Conservation (phyloP, 1,140 invertebrate genomes). For the Drosophila willistoni region DNA sequence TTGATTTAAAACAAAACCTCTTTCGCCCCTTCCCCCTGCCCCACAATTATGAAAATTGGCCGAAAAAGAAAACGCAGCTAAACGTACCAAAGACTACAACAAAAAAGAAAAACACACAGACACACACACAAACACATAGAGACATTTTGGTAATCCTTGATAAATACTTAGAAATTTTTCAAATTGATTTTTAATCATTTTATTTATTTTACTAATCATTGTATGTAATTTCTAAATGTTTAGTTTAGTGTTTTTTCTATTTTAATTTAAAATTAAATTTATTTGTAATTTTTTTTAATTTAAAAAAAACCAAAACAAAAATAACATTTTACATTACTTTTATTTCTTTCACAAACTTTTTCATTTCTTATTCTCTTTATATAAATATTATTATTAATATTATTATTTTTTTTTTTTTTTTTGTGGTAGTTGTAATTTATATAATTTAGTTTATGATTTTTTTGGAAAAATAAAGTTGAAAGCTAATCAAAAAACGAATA, state of each 20-base stretch:
- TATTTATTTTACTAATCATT: neutral
- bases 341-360: neutral
- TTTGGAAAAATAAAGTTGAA: conserved; percentile 70
- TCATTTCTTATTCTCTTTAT: conserved; percentile 2
- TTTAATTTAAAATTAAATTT: neutral
- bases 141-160: conserved; percentile 30
- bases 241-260: neutral
- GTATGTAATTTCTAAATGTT: neutral
- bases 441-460: conserved; percentile 59
- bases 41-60: conserved; percentile 69
- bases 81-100: conserved; percentile 76
- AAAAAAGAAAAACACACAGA: conserved; percentile 28
- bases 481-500: conserved; percentile 36
- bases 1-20: conserved; percentile 23
- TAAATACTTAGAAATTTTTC: conserved; percentile 63
- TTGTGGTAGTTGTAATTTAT: conserved; percentile 35
- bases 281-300: neutral
- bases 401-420: conserved; percentile 44
- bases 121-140: conserved; percentile 40
- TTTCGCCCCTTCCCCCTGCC: conserved; percentile 12
- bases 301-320: neutral
- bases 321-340: neutral
- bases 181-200: conserved; percentile 21
- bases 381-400: neutral
- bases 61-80: conserved; percentile 71